Percentiles rank a stretch among this genome's conserved stretches.
phyloP scores from a whole-genome alignment of 2,797 vertebrate genomes.

The Acipenser transmontanus region DNA sequence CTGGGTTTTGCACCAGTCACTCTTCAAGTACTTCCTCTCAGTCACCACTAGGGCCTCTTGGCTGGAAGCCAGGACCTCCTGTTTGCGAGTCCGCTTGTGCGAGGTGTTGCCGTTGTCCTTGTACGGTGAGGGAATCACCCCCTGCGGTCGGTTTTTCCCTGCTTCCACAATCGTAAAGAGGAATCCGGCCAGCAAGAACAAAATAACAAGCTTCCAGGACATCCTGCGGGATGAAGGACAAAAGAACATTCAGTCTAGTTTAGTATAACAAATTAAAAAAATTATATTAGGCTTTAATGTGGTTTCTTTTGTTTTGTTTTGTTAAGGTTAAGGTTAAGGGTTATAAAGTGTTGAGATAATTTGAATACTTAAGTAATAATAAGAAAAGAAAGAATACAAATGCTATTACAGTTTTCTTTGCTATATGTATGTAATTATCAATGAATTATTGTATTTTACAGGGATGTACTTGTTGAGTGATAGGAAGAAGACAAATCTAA shows the following conservation, averaged over 20 bases:
- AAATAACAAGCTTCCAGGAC: constrained; percentile 79
- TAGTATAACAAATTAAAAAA: background rate
- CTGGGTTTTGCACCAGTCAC: constrained; percentile 98
- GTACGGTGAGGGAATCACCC: constrained; percentile 86
- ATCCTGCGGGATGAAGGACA: constrained; percentile 58
- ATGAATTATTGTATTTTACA: too few species aligned
- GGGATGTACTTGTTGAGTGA: too few species aligned
- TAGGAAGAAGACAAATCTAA: too few species aligned
- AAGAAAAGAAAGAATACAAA: too few species aligned
- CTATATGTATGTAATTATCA: too few species aligned
- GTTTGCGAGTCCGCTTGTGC: constrained; percentile 70
- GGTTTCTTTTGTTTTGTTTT: too few species aligned
- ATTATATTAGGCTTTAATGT: too few species aligned
- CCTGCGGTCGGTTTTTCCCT: constrained; percentile 57
- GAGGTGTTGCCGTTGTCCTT: constrained; percentile 83
- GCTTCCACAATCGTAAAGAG: constrained; percentile 61
- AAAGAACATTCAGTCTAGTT: constrained; percentile 10
- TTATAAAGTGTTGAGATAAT: too few species aligned
- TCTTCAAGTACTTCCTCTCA: constrained; percentile 89
- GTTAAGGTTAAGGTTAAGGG: too few species aligned
- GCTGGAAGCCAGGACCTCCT: constrained; percentile 88
- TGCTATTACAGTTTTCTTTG: too few species aligned
- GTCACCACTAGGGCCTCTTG: constrained; percentile 92
- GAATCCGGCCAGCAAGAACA: constrained; percentile 67
- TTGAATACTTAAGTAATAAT: too few species aligned